Evolutionary conservation across 2,888 invertebrate species (phyloP).

Genomic region (Calliopum simillimum): DNA sequence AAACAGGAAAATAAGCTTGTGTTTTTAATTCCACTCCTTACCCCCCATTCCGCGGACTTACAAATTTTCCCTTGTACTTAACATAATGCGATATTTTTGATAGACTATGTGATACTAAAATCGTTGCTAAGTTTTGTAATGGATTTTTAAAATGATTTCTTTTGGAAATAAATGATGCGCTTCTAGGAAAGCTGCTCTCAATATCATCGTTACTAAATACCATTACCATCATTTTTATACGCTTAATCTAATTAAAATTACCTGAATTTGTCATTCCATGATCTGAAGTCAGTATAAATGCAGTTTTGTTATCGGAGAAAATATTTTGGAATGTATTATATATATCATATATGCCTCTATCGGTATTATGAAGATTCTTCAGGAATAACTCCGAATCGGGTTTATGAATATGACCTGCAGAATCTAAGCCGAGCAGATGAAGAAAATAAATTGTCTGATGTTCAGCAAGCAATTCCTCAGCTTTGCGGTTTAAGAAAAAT

Average conservation of each 20-base stretch:
- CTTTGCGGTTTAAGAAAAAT: constrained; percentile 70
- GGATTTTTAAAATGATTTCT: no score
- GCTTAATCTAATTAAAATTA: constrained; percentile 37
- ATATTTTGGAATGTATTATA: constrained; percentile 76
- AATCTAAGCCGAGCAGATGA: constrained; percentile 94
- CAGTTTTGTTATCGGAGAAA: constrained; percentile 83
- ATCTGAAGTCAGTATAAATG: constrained; percentile 93
- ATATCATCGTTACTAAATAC: no score
- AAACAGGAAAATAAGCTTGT: no score
- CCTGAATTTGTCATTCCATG: constrained; percentile 99
- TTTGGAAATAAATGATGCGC: no score
- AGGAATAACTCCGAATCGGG: constrained; percentile 86
- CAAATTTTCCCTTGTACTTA: no score
- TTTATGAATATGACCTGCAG: constrained; percentile 93
- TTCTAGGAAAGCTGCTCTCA: no score
- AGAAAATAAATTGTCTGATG: constrained; percentile 83
- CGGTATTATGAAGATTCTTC: constrained; percentile 82
- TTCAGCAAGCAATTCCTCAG: constrained; percentile 62
- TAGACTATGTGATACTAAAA: no score
- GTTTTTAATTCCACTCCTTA: no score
- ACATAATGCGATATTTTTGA: no score
- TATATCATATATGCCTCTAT: constrained; percentile 78
- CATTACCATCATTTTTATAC: neutral
- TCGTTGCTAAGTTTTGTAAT: no score
- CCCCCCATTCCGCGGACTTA: no score